phyloP scores from a whole-genome alignment of 2,113 vertebrate species.

The Loxodonta africana region DNA sequence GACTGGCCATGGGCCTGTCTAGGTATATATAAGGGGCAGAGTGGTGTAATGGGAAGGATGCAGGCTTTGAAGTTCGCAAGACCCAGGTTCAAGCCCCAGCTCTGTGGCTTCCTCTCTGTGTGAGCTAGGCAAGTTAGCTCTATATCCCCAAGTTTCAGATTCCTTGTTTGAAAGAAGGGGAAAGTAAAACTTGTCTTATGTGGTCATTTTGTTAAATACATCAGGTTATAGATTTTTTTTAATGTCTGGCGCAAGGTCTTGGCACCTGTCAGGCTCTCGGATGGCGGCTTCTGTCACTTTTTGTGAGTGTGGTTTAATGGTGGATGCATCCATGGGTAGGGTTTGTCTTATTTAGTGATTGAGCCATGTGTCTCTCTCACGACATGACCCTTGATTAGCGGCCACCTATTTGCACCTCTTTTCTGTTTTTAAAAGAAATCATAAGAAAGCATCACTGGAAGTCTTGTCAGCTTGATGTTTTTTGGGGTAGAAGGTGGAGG shows the following conservation, averaged over 20 bases:
- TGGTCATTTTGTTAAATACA: background rate
- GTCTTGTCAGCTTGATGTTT: background rate
- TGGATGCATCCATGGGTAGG: background rate
- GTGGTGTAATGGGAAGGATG: background rate
- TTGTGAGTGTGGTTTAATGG: background rate
- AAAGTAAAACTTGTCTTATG: background rate
- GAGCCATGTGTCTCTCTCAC: background rate
- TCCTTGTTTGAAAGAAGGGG: background rate
- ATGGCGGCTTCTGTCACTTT: background rate
- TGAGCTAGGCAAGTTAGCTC: background rate
- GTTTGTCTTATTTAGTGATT: background rate
- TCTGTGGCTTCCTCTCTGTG: background rate
- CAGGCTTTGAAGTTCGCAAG: background rate
- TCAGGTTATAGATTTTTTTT: background rate
- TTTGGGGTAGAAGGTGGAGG: background rate
- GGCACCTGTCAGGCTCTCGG: background rate
- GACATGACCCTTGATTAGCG: background rate
- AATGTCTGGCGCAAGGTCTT: background rate
- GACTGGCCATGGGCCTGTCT: background rate
- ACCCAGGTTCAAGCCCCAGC: background rate
- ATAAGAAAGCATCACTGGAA: background rate
- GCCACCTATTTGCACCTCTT: background rate
- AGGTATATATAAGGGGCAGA: background rate
- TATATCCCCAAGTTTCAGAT: background rate
- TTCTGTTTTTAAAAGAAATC: constrained; percentile 20